Percentiles rank a stretch among this genome's conserved stretches.
phyloP scores from a whole-genome alignment of 37 sponge, comb jelly and placozoan species.

The Petrosia ficiformis region DNA sequence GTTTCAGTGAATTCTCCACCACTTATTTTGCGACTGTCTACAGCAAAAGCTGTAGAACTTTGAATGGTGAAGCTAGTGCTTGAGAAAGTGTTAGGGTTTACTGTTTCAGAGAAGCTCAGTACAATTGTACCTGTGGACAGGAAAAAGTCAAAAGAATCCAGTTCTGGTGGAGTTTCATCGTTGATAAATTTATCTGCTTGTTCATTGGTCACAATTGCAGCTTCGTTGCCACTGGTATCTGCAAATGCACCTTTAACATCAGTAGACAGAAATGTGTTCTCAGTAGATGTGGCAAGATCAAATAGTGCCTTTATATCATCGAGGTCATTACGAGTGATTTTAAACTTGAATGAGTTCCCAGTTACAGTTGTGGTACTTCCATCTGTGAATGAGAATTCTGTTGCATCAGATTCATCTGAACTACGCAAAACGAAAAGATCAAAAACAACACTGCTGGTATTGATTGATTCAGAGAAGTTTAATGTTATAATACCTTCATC shows the following conservation, averaged over 20 bases:
- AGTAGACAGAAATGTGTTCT: constrained; percentile 65
- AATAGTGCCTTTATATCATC: constrained; percentile 66
- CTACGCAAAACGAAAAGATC: constrained; percentile 36
- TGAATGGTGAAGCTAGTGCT: constrained; percentile 61
- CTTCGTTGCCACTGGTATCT: constrained; percentile 64
- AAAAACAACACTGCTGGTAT: constrained; percentile 36
- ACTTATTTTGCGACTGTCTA: constrained; percentile 19
- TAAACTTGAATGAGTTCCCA: constrained; percentile 55
- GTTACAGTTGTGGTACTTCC: constrained; percentile 33
- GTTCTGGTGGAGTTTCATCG: constrained; percentile 61
- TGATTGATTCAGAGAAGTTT: constrained; percentile 85
- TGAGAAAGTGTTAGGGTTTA: constrained; percentile 60
- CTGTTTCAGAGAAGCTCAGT: constrained; percentile 73
- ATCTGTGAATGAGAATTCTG: constrained; percentile 38
- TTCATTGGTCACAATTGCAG: neutral
- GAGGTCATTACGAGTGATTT: constrained; percentile 48
- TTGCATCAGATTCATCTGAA: neutral
- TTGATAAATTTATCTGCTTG: constrained; percentile 24
- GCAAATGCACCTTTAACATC: constrained; percentile 27
- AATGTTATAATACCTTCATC: constrained; percentile 50
- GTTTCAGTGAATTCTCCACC: constrained; percentile 14
- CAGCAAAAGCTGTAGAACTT: constrained; percentile 62
- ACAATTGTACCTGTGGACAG: constrained; percentile 47
- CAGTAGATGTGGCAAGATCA: constrained; percentile 34
- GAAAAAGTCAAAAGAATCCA: constrained; percentile 68